phyloP scores from a whole-genome alignment of 2,888 invertebrate species.

The Drosophila neonasuta region DNA sequence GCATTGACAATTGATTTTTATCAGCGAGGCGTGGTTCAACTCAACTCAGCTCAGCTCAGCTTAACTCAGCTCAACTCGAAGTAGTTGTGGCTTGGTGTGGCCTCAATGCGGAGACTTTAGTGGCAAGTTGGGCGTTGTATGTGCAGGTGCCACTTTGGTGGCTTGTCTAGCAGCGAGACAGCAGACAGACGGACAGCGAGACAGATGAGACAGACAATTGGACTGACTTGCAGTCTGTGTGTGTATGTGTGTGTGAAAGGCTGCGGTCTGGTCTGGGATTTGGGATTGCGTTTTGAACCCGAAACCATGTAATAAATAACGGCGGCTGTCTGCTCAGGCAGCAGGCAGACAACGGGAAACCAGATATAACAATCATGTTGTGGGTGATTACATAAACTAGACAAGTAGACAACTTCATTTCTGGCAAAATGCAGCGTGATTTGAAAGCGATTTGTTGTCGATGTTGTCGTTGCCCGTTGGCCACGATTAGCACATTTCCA shows the following conservation, averaged over 20 bases:
- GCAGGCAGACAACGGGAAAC: conserved; percentile 12
- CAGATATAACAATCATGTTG: conserved; percentile 71
- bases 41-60: neutral
- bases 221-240: conserved; percentile 17
- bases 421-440: conserved; percentile 40
- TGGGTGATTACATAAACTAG: conserved; percentile 75
- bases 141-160: conserved; percentile 57
- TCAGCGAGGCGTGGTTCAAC: conserved; percentile 37
- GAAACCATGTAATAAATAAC: conserved; percentile 53
- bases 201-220: conserved; percentile 24
- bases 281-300: conserved; percentile 42
- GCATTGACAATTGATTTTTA: conserved; percentile 64
- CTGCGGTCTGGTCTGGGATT: conserved; percentile 18
- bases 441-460: conserved; percentile 68
- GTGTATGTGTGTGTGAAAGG: conserved; percentile 37
- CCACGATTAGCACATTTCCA: conserved; percentile 40
- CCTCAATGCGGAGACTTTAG: conserved; percentile 23
- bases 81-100: conserved; percentile 12
- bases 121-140: conserved; percentile 14
- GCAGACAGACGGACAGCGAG: conserved; percentile 24
- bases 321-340: conserved; percentile 37
- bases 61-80: conserved; percentile 4
- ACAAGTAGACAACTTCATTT: conserved; percentile 70
- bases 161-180: conserved; percentile 42
- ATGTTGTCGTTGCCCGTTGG: conserved; percentile 6